Base-by-base conservation (phyloP, 2,113 vertebrate genomes). In the Notarius quadriscutis region DNA sequence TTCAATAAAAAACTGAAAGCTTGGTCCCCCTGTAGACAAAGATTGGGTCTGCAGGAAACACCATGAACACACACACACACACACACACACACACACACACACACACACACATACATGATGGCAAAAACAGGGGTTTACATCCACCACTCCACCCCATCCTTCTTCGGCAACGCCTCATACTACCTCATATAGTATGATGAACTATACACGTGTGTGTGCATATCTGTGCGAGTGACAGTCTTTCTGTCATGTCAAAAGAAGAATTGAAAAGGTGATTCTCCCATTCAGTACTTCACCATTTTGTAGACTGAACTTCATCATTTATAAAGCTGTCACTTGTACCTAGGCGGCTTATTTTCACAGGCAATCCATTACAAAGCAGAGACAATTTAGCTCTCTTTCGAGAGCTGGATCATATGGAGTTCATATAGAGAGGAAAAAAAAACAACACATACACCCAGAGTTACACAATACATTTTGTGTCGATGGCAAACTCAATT, bases 161-260 rank as follows among this genome's bases (percentile, higher is more conserved):
- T 74, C 60, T 55, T 17, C 53, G 30, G 81, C 81, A 62, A 72
- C 92, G 91, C 89, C 93, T 93, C 86, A 91, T 77, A 89, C 86
- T 87, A 92, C 93, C 94, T 93, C 92, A 91, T 91, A 92, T 90
- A 93, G 93, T 41, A 41, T 92, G 93, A 93, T 93, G 92, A 92
- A 89, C 87, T 92, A n/a, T 84, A 41, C 30, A 25, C 53, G 53
- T 72, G 72, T 74, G 84, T 65, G 81, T 77, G n/a, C 67, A 53
- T 69, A 17, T 69, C 60, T 79, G 65, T 55, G 55, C 69, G 91
- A 91, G 91, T 91, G 92, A 93, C 92, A 89, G 91, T 90, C 91
- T 91, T 84, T 84, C 81, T 82, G 67, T 92, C 92, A 93, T 93
- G 91, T 92, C 89, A 89, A 92, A 92, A 87, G 14, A 25, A 83